Base-by-base conservation (phyloP, 2,113 vertebrate genomes). In the Aspiorhynchus laticeps region DNA sequence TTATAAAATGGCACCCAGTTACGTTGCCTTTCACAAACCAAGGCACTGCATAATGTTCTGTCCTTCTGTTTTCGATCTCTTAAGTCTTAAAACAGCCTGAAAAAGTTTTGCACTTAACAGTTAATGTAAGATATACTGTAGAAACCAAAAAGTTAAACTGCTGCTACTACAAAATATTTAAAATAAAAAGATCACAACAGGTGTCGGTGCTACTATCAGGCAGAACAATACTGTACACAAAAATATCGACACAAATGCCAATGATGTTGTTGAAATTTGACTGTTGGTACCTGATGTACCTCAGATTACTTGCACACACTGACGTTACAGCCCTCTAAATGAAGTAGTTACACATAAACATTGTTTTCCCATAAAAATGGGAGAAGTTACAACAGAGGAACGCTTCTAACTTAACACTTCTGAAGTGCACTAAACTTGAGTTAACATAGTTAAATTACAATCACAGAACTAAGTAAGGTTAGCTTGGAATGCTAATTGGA, bases 341-440 rank as follows among this genome's bases (percentile, higher is more conserved):
- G 84, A 89, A 24, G 53, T 69, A 78, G 78, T 80, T 69, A 65
- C 61, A 86, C 53, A 90, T 11, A 87, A 81, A 85, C 67, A 90
- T 17, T 83, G 71, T 77, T 86, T 81, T 91, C 92, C 90, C 88
- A 84, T 2, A 89, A 90, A 63, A 81, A 89, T 31, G 21, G 87
- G 85, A 87, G 85, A 24, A 24, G 15, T 36, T 84, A 88, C 87
- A 86, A 87, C 85, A 91, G 26, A 81, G n/a, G 86, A 71, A 90
- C 85, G 87, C 77, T 74, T 86, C 90, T 90, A 92, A 38, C 0
- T 43, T 74, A 90, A 91, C 91, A 93, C 91, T 93, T 93, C 80
- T 93, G 89, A 93, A 94, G 92, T 94, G 91, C 90, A 92, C 92
- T 91, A 92, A 90, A 91, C 36, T 33, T 77, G 86, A 85, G 79